Evolutionary conservation across 2,113 vertebrate genomes (phyloP), one percentile per base, ranked within the genome.

Genomic region (Mormyrus lacerda): DNA sequence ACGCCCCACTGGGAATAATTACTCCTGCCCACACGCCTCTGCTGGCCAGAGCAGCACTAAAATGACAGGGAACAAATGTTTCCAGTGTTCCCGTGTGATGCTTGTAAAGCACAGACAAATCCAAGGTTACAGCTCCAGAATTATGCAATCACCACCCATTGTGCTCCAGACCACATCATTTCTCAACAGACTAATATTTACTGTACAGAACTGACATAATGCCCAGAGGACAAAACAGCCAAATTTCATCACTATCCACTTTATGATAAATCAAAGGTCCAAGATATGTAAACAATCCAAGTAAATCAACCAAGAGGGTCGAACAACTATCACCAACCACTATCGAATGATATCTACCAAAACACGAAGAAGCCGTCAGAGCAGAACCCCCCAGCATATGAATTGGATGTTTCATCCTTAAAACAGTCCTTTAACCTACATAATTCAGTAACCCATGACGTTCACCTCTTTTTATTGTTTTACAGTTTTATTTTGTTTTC

Each of bases 131-230:
- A 84, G 7, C 39, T 47, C 44, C 73, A 79, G 21, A 45, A 84
- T 84, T 84, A 47, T 84, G 82, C 82, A 47, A 84, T 47, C 82
- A 45, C 44, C 44, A 45, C 19, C 19, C 8, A 84, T 84, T 76
- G 13, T 76, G 69, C 73, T 42, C 35, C 1, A 79, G 15, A 79
- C 31, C 35, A 79, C 13, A 79, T 79, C 4, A 42, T 42, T 79
- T 79, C 73, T 79, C 73, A 79, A 79, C 73, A 79, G 73, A 42
- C 73, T 39, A 79, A 79, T 79, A 79, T 79, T 79, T 79, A 76
- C 13, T 39, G 31, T 76, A 39, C 7, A 79, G 35, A 79, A 19
- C 35, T 79, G 35, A 79, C 39, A 79, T 42, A 13, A 17, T 15
- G 42, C 17, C 73, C 73, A 19, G 13, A 39, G 35, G 35, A 35